Evolutionary conservation across 2,888 invertebrate genomes (phyloP), one percentile per base, ranked within the genome.

Genomic region (Caenorhabditis becei): DNA sequence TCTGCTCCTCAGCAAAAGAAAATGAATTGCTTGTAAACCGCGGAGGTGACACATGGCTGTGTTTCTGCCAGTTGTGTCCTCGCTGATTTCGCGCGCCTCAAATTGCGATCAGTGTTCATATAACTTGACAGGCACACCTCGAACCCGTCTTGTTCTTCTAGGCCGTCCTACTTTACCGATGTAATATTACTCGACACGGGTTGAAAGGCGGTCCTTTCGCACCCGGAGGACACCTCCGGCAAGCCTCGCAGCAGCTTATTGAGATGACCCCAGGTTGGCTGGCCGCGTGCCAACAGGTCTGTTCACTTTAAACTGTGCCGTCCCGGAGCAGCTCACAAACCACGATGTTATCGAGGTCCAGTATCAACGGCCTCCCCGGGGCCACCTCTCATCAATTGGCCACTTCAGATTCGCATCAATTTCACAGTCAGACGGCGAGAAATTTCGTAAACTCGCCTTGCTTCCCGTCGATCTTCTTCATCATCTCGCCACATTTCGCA

Each of bases 21-120:
- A 74, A 74, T 74, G 66, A 74, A 74, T 74, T 74, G 74, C 65
- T 74, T 74, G 65, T 65, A 74, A 74, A 74, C 74, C 74, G 65
- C 74, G 65, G 59, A 53, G 26, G 24, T 58, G 51, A 49, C 72
- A 63, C 37, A 10, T 74, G 74, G 49, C 44, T 37, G 20, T 3
- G 18, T 41, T 2, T 24, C 35, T 20, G 26, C 37, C 5, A 16
- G 2, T 58, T 37, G n/a, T 20, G 8, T 58, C 37, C 32, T 8
- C 28, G 2, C 32, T n/a, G 20, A 58, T 58, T 56, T 32, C 28
- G 51, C 51, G 51, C 51, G 51, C 18, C 2, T 41, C 41, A 41
- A 41, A 41, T 41, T 32, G 32, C 32, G 14, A 41, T 41, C 10
- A 41, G 16, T 41, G 41, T 41, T 14, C 41, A 41, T 14, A 41